phyloP scores from a whole-genome alignment of 2,888 invertebrate genomes.

The Entomobrya proxima region DNA sequence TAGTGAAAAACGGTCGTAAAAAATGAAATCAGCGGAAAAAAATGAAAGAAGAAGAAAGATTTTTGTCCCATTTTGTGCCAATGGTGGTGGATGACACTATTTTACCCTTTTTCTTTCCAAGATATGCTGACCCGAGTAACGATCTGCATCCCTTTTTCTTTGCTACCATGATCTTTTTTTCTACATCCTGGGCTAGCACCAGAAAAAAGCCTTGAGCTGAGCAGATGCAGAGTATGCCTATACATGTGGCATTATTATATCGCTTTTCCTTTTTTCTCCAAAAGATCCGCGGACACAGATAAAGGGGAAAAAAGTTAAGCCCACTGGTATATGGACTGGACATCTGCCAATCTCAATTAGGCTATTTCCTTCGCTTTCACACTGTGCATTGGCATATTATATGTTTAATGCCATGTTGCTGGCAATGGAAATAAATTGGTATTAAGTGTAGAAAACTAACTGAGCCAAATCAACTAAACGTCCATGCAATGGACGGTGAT shows the following conservation, averaged over 20 bases:
- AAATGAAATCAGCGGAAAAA: slow-evolving; percentile 37
- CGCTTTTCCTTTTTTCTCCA: neutral
- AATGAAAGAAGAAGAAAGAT: neutral
- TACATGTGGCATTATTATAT: neutral
- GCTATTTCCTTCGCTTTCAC: slow-evolving; percentile 4
- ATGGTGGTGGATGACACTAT: slow-evolving; percentile 49
- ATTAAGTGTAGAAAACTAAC: slow-evolving; percentile 30
- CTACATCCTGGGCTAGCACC: slow-evolving; percentile 12
- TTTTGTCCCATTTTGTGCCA: slow-evolving; percentile 51
- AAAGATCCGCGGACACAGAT: neutral
- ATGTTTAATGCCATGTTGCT: neutral
- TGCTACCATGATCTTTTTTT: slow-evolving; percentile 13
- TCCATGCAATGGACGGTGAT: neutral
- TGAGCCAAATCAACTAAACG: slow-evolving; percentile 30
- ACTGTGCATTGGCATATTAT: slow-evolving; percentile 34
- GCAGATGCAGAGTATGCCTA: neutral
- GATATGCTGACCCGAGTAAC: slow-evolving; percentile 30
- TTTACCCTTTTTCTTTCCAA: neutral
- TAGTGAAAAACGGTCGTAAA: slow-evolving; percentile 41
- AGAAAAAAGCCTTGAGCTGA: neutral
- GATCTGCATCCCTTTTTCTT: neutral
- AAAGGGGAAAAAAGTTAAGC: neutral
- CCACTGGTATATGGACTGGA: slow-evolving; percentile 49
- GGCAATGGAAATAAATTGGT: slow-evolving; percentile 10
- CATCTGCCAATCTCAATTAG: slow-evolving; percentile 67